Evolutionary conservation across 2,797 vertebrate species (phyloP), one percentile per base, ranked within the genome.

Genomic region (Siniperca obscura): DNA sequence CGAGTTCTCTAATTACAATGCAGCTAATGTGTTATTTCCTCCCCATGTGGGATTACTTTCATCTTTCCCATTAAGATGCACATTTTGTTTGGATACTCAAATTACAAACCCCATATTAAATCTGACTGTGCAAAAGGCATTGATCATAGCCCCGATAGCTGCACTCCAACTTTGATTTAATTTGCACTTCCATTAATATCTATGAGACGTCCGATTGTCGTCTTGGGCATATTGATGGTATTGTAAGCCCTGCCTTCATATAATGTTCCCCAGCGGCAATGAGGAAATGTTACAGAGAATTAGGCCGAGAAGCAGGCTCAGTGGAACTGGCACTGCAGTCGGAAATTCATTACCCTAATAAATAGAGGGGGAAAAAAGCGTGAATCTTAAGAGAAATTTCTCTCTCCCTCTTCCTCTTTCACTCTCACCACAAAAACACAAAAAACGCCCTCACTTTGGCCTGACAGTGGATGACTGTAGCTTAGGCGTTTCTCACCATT

Each of bases 131-230:
- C 91, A 94, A 93, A 94, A 95, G 94, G 92, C 95, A 96, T 95
- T 95, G 95, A 95, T 95, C 94, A 95, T 91, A 94, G 93, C 93
- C 92, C 92, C 84, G 89, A 94, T 94, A 94, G 91, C 94, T 91
- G 91, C 91, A 92, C 91, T 93, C 94, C 89, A 94, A 94, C 93
- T 95, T 96, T 95, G 92, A 95, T 96, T 95, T 95, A 95, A 96
- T 95, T 95, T 95, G 91, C 94, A 89, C 91, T 92, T 92, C 94
- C 95, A 95, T 95, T 95, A 95, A 95, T 95, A 95, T 95, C 95
- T 95, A 94, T 94, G 94, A 96, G 94, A 95, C 90, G 93, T 95
- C 92, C 94, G 92, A 95, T 94, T 94, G 94, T 94, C 93, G 92
- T 95, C 95, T 90, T 90, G 92, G 93, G 93, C 94, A 94, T 95